phyloP scores from a whole-genome alignment of 2,113 vertebrate genomes.

The Crypturellus undulatus region DNA sequence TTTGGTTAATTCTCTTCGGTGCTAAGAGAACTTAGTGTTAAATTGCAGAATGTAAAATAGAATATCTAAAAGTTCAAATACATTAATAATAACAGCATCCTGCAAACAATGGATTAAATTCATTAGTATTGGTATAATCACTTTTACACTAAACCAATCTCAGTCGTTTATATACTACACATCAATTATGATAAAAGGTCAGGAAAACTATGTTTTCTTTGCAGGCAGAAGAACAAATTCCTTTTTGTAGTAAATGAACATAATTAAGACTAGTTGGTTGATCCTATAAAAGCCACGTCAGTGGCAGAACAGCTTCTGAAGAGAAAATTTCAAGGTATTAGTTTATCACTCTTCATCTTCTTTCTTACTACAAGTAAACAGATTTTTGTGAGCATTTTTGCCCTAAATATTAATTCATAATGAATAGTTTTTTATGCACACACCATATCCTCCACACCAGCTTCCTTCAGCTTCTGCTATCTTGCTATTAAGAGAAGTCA shows the following conservation, averaged over 20 bases:
- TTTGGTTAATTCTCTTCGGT: slow-evolving; percentile 3
- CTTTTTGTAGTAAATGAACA: background rate
- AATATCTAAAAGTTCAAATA: background rate
- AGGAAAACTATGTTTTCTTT: background rate
- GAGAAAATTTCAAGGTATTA: background rate
- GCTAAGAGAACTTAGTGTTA: background rate
- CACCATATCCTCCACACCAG: background rate
- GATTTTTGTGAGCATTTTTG: background rate
- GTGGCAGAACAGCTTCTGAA: background rate
- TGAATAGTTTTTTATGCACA: background rate
- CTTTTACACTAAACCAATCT: background rate
- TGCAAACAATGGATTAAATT: background rate
- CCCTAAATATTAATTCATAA: background rate
- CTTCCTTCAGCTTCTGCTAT: background rate
- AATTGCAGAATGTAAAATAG: background rate
- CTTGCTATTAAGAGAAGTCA: background rate
- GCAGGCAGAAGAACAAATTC: background rate
- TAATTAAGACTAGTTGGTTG: background rate
- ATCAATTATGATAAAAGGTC: background rate
- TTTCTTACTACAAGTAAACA: background rate
- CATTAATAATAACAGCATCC: background rate
- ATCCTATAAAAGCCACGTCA: background rate
- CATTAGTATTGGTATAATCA: background rate
- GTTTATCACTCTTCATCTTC: background rate
- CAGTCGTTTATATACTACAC: background rate